phyloP scores from a whole-genome alignment of 2,113 vertebrate genomes.

The Illadopsis cleaveri region DNA sequence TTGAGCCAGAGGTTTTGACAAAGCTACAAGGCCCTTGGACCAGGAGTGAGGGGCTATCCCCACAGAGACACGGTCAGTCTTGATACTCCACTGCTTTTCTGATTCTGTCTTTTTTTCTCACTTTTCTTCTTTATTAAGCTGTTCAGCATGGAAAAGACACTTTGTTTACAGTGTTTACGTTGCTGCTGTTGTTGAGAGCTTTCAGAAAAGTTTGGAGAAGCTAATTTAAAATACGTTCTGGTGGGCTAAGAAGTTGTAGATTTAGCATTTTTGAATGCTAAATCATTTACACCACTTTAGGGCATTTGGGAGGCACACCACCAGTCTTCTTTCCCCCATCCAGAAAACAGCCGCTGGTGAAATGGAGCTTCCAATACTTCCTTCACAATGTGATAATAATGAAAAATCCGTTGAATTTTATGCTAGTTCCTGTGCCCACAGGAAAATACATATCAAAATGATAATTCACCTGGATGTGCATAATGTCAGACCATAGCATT shows the following conservation, averaged over 20 bases:
- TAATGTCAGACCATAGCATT: fast-evolving
- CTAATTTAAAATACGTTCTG: background rate
- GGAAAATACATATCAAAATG: background rate
- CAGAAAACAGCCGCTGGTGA: background rate
- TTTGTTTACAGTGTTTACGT: background rate
- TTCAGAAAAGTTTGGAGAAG: background rate
- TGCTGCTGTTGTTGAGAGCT: background rate
- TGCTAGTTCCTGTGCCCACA: background rate
- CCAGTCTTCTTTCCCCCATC: background rate
- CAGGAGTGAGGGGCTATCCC: fast-evolving
- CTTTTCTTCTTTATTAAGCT: background rate
- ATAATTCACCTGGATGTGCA: background rate
- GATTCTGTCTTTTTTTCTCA: background rate
- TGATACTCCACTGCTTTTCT: background rate
- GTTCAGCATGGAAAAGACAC: background rate
- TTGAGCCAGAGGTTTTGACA: background rate
- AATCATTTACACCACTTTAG: background rate
- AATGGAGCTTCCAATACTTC: background rate
- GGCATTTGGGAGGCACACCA: background rate
- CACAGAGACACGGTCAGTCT: background rate
- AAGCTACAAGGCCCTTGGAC: background rate
- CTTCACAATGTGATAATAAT: background rate
- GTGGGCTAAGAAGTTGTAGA: background rate
- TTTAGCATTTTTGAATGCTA: background rate
- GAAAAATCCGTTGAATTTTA: background rate